A percentile compares a stretch with the other conserved stretches of the same genome.
These are phyloP conservation scores for Epinephelus malabaricus DNA, from an alignment of 2,797 vertebrate genomes.

Conservation along the genomic window DNA sequence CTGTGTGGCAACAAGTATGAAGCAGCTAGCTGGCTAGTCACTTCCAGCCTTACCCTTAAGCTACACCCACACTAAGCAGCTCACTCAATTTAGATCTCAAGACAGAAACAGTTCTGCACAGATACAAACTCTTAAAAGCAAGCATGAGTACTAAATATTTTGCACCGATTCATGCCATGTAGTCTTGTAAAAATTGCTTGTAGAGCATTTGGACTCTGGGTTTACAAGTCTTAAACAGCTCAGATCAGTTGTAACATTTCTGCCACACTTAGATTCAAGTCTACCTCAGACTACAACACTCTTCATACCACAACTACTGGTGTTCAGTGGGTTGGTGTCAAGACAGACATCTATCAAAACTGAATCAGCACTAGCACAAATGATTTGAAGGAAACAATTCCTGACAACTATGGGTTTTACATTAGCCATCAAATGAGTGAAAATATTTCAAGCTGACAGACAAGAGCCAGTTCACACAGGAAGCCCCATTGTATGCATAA, in stretches of 20 bases:
- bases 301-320: neutral
- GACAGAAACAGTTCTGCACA: constrained; percentile 23
- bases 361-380: neutral
- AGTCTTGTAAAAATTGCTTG: neutral
- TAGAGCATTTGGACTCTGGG: neutral
- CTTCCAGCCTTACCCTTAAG: constrained; percentile 33
- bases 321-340: neutral
- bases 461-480: neutral
- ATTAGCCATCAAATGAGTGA: neutral
- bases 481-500: too few relatives aligned
- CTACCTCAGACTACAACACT: neutral
- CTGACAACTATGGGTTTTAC: neutral
- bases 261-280: neutral
- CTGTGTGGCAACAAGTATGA: constrained; percentile 14
- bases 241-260: neutral
- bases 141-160: neutral
- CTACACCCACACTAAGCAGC: constrained; percentile 36
- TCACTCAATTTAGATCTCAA: constrained; percentile 34
- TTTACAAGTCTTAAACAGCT: neutral
- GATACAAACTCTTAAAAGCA: neutral
- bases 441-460: neutral
- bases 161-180: neutral
- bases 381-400: neutral
- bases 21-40: constrained; percentile 31
- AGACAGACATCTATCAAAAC: neutral